Evolutionary conservation across 2,797 vertebrate species (phyloP).

Genomic region (Eleutherodactylus coqui): DNA sequence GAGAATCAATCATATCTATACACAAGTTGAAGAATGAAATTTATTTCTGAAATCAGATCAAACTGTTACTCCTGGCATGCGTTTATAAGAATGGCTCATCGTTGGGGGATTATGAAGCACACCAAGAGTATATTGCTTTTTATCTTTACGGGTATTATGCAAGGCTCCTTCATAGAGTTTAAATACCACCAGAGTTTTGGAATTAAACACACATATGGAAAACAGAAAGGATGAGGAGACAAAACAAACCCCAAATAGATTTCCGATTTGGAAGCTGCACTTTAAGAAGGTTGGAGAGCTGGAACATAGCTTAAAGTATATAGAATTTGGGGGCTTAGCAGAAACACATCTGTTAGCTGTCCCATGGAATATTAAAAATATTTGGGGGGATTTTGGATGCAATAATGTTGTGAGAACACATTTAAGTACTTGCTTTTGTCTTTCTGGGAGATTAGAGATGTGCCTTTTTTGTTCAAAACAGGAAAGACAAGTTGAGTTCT

Average conservation of each 20-base stretch:
- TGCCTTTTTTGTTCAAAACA: conserved; percentile 51
- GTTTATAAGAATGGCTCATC: conserved; percentile 36
- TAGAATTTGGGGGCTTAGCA: conserved; percentile 12
- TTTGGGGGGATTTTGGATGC: conserved; percentile 43
- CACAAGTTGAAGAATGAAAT: not conserved
- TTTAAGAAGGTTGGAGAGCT: conserved; percentile 12
- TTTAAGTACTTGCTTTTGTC: conserved; percentile 56
- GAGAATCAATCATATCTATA: not conserved
- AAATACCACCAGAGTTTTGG: conserved; percentile 53
- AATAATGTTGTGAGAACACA: conserved; percentile 49
- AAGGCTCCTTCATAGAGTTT: conserved; percentile 31
- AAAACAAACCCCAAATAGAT: conserved; percentile 44
- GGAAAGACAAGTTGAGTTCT: conserved; percentile 29
- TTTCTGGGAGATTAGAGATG: conserved; percentile 47
- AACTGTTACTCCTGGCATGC: conserved; percentile 28
- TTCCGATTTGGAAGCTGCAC: conserved; percentile 24
- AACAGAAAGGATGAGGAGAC: conserved; percentile 40
- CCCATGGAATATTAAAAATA: conserved; percentile 42
- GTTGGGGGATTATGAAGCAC: conserved; percentile 40
- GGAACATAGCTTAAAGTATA: conserved; percentile 29
- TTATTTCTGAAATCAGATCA: conserved; percentile 27
- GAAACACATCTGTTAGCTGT: conserved; percentile 58
- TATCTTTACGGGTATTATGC: conserved; percentile 53
- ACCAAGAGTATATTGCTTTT: conserved; percentile 48
- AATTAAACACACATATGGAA: conserved; percentile 54